phyloP scores from a whole-genome alignment of 2,797 vertebrate species.

The Allobates femoralis region DNA sequence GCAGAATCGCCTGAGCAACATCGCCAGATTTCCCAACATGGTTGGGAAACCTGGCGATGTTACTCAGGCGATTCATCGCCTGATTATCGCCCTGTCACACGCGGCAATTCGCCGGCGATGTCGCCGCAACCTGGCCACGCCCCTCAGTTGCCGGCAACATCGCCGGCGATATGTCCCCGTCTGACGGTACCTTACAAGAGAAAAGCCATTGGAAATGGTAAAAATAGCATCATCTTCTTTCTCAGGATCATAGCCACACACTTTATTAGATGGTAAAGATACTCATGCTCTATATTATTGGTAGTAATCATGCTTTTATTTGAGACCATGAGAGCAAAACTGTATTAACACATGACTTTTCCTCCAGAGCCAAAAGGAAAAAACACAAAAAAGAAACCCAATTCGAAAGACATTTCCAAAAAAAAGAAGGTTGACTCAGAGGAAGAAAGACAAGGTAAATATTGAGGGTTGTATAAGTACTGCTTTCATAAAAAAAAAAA shows the following conservation, averaged over 20 bases:
- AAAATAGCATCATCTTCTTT: not conserved
- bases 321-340: not conserved
- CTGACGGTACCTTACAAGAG: too few relatives aligned
- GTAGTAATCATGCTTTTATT: not conserved
- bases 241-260: not conserved
- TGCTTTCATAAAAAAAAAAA: not conserved
- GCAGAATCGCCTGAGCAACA: too few relatives aligned
- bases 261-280: not conserved
- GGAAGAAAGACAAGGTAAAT: conserved; percentile 76
- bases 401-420: conserved; percentile 41
- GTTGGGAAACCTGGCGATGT: too few relatives aligned
- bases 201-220: not conserved
- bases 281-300: not conserved
- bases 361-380: conserved; percentile 47
- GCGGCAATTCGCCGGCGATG: too few relatives aligned
- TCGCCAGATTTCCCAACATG: too few relatives aligned
- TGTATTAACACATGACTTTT: not conserved
- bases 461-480: not conserved
- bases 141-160: too few relatives aligned
- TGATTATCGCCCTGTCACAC: too few relatives aligned
- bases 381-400: conserved; percentile 33
- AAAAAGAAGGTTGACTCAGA: conserved; percentile 73
- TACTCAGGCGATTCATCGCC: too few relatives aligned
- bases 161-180: too few relatives aligned
- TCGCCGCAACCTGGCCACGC: too few relatives aligned